These are phyloP conservation scores for Adela reaumurella DNA, from an alignment of 2,888 invertebrate species.

Conservation along the genomic window DNA sequence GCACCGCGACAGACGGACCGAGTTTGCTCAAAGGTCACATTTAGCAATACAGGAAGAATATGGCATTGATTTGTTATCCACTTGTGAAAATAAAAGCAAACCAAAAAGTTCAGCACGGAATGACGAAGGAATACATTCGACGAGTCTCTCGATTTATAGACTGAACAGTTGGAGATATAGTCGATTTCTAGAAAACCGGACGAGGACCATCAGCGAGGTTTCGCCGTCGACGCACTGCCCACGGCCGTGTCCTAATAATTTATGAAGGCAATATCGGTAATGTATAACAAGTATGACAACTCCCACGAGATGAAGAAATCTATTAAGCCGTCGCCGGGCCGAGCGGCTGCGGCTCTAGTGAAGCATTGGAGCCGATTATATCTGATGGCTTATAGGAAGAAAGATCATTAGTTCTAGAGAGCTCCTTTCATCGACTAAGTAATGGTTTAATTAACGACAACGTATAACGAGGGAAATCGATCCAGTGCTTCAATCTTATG, in stretches of 20 bases:
- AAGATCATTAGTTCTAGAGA: not conserved
- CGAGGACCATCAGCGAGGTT: not conserved
- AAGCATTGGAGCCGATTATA: not conserved
- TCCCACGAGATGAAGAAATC: slow-evolving; percentile 21
- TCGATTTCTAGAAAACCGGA: not conserved
- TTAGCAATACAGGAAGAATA: not conserved
- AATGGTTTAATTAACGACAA: not conserved
- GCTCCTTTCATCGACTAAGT: not conserved
- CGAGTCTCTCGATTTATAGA: no score
- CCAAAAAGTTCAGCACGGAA: no score
- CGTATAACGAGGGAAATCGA: not conserved
- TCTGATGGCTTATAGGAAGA: not conserved
- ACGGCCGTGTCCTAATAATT: not conserved
- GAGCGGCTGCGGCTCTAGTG: not conserved
- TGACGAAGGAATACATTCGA: no score
- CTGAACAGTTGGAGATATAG: no score
- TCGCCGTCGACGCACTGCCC: not conserved
- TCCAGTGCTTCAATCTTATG: no score
- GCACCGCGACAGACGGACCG: not conserved
- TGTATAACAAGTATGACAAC: slow-evolving; percentile 15
- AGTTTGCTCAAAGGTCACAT: not conserved
- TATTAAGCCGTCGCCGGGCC: slow-evolving; percentile 17
- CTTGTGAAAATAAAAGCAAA: no score
- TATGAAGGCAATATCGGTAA: slow-evolving; percentile 16
- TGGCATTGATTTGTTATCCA: no score